phyloP scores from a whole-genome alignment of 1,140 invertebrate species.

The Papilio helenus region DNA sequence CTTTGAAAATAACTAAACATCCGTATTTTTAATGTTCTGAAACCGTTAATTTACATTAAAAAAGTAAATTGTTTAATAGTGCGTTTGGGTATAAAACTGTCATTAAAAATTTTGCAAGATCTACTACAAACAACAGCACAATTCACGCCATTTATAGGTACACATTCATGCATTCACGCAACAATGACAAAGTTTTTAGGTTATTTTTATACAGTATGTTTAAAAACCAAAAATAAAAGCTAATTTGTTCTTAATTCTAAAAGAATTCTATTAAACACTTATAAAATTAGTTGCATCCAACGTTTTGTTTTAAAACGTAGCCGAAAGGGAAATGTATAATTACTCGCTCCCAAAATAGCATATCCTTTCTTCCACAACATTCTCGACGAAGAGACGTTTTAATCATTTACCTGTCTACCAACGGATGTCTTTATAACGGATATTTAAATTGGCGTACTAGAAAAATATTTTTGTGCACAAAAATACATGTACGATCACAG shows the following conservation, averaged over 20 bases:
- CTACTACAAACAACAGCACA: too few relatives aligned
- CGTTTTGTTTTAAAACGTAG: neutral
- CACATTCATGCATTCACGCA: too few relatives aligned
- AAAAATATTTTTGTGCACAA: neutral
- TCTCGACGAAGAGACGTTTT: neutral
- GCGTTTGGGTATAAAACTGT: too few relatives aligned
- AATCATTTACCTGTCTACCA: neutral
- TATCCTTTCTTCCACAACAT: slow-evolving; percentile 6
- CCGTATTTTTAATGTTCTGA: neutral
- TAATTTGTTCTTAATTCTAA: neutral
- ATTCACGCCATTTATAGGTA: too few relatives aligned
- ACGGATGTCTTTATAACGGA: slow-evolving; percentile 1
- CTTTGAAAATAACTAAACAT: slow-evolving; percentile 2
- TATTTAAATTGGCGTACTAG: neutral
- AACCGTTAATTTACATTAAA: too few relatives aligned
- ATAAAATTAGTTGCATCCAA: neutral
- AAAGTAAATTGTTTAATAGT: too few relatives aligned
- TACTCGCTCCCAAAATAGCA: neutral
- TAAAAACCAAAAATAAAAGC: too few relatives aligned
- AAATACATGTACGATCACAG: too few relatives aligned
- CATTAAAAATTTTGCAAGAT: too few relatives aligned
- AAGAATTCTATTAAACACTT: too few relatives aligned
- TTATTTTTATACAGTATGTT: too few relatives aligned
- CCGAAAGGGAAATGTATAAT: neutral
- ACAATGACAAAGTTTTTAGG: too few relatives aligned